Conservation (phyloP, 2,797 vertebrate species). For the Thripadectes ignobilis region DNA sequence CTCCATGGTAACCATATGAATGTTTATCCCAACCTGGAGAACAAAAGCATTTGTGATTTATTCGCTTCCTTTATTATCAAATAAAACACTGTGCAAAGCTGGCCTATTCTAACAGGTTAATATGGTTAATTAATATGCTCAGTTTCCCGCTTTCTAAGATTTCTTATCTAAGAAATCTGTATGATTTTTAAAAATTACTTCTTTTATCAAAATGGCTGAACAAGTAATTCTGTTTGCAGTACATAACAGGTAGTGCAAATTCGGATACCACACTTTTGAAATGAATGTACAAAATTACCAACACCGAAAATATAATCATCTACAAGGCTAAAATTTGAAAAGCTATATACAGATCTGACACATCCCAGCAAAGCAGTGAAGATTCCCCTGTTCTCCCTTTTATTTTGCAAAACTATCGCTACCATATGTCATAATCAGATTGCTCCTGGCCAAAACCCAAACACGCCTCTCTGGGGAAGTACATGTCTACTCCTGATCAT, state of each 20-base stretch:
- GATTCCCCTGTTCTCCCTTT: background rate
- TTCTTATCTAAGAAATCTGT: background rate
- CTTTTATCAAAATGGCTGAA: constrained; percentile 12
- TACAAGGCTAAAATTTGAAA: background rate
- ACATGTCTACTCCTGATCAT: constrained; percentile 10
- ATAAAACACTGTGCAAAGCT: background rate
- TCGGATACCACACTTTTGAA: background rate
- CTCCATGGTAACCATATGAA: constrained; percentile 99
- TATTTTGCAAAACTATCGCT: constrained; percentile 3
- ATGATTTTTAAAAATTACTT: background rate
- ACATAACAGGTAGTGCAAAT: background rate
- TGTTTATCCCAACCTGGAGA: constrained; percentile 98
- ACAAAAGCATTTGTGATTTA: constrained; percentile 53
- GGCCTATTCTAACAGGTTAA: background rate
- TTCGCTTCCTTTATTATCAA: background rate
- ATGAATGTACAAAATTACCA: background rate
- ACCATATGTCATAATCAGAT: constrained; percentile 19
- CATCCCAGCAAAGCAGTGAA: background rate
- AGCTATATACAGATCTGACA: background rate
- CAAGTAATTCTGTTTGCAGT: background rate
- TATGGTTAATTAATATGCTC: background rate
- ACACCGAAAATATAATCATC: background rate
- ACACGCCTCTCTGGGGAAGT: constrained; percentile 3
- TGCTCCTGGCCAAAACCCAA: constrained; percentile 33
- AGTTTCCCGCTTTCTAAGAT: background rate